Conservation (phyloP, 2,888 invertebrate genomes). For the Dendrolimus pini region DNA sequence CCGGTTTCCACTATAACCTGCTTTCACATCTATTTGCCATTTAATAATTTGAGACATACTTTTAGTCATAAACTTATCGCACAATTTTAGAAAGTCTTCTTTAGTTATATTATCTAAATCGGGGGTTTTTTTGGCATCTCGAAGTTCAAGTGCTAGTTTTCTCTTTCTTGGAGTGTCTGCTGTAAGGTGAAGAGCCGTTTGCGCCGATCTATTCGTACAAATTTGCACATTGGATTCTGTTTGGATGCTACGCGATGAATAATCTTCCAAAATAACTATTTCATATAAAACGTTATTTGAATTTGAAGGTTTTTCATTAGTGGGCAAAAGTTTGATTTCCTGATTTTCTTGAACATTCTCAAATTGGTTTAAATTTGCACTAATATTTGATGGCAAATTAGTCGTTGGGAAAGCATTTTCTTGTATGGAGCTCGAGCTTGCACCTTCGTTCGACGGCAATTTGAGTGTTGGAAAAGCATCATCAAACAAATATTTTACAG, state of each 20-base stretch:
- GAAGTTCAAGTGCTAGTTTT: constrained; percentile 7
- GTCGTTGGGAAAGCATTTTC: too few species aligned
- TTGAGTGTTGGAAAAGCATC: constrained; percentile 11
- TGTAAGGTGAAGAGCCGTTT: constrained; percentile 3
- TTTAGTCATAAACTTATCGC: constrained; percentile 15
- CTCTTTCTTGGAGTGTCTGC: constrained; percentile 7
- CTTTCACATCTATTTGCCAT: constrained; percentile 13
- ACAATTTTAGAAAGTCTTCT: constrained; percentile 14
- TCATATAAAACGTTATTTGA: constrained; percentile 7
- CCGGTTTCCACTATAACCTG: constrained; percentile 10
- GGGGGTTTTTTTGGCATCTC: constrained; percentile 1
- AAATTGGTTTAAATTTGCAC: neutral
- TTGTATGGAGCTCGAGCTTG: neutral
- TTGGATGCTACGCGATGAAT: constrained; percentile 7
- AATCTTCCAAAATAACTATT: constrained; percentile 10
- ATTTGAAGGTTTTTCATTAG: constrained; percentile 5
- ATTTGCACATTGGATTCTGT: constrained; percentile 3
- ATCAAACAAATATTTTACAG: constrained; percentile 17
- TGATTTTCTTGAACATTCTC: neutral
- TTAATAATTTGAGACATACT: constrained; percentile 13
- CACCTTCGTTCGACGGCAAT: constrained; percentile 1
- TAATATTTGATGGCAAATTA: too few species aligned
- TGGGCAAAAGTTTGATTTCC: neutral
- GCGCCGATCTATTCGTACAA: neutral
- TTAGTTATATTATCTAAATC: constrained; percentile 8